Conservation (phyloP, 2,888 invertebrate species). For the Entomobrya multifasciata region DNA sequence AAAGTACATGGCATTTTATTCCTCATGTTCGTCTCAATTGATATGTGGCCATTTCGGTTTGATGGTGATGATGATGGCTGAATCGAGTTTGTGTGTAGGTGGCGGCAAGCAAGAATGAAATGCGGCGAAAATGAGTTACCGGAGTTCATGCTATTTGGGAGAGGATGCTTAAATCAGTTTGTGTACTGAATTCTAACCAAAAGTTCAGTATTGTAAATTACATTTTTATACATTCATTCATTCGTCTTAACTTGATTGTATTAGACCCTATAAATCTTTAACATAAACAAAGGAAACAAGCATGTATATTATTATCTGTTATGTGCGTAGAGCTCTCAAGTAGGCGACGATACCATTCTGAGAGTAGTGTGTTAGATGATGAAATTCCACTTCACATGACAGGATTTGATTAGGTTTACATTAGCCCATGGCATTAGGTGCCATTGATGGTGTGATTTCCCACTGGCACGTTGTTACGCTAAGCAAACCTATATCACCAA, state of each 20-base stretch:
- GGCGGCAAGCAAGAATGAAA: not conserved
- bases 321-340: conserved; percentile 3
- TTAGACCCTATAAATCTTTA: conserved; percentile 35
- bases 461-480: conserved; percentile 69
- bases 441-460: conserved; percentile 71
- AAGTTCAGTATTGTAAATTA: conserved; percentile 65
- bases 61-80: conserved; percentile 22
- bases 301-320: not conserved
- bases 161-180: conserved; percentile 49
- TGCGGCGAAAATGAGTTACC: not conserved
- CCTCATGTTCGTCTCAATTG: conserved; percentile 17
- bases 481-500: conserved; percentile 47
- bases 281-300: conserved; percentile 30
- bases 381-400: conserved; percentile 72
- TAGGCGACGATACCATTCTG: conserved; percentile 51
- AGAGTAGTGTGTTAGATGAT: conserved; percentile 62
- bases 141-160: not conserved
- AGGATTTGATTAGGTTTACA: conserved; percentile 73
- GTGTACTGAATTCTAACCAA: conserved; percentile 52
- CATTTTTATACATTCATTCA: conserved; percentile 61
- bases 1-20: not conserved
- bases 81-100: not conserved
- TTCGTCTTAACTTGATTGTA: conserved; percentile 30
- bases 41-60: conserved; percentile 55
- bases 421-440: conserved; percentile 72